These are phyloP conservation scores for Hemistola chrysoprasaria DNA, from an alignment of 2,888 invertebrate genomes.

Conservation along the genomic window DNA sequence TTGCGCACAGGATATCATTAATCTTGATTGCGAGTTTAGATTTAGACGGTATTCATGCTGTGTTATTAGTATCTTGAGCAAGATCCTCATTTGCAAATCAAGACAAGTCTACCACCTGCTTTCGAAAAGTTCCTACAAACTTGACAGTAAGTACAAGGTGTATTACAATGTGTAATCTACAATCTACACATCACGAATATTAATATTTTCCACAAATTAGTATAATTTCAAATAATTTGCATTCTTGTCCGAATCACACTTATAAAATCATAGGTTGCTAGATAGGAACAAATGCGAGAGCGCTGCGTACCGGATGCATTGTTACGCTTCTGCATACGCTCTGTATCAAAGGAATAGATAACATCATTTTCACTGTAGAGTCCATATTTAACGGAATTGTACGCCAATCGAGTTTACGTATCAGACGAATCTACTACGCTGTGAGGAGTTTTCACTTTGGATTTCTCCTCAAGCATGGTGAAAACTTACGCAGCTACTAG, in stretches of 20 bases:
- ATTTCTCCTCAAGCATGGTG: conserved; percentile 19
- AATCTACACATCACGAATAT: no score
- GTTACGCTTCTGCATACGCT: conserved; percentile 16
- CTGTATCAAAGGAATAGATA: conserved; percentile 20
- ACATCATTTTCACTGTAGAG: conserved; percentile 24
- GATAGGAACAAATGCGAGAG: conserved; percentile 18
- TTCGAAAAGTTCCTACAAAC: no score
- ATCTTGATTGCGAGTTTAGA: conserved; percentile 29
- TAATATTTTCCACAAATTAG: no score
- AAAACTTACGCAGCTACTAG: conserved; percentile 19
- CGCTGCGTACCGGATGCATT: conserved; percentile 32
- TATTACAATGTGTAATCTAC: no score
- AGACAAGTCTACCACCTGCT: no score
- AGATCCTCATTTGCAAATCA: conserved; percentile 8
- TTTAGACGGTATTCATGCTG: conserved; percentile 25
- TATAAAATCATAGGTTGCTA: no score
- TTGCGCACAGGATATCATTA: conserved; percentile 29
- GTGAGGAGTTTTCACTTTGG: conserved; percentile 23
- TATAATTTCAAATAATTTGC: no score
- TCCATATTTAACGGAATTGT: conserved; percentile 20
- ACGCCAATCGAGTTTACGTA: conserved; percentile 18
- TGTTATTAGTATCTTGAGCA: conserved; percentile 13
- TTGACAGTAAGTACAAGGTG: no score
- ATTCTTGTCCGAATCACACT: no score
- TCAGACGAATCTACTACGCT: conserved; percentile 18